Conservation (phyloP, 1,140 invertebrate genomes). For the Aphelenchoides fujianensis region DNA sequence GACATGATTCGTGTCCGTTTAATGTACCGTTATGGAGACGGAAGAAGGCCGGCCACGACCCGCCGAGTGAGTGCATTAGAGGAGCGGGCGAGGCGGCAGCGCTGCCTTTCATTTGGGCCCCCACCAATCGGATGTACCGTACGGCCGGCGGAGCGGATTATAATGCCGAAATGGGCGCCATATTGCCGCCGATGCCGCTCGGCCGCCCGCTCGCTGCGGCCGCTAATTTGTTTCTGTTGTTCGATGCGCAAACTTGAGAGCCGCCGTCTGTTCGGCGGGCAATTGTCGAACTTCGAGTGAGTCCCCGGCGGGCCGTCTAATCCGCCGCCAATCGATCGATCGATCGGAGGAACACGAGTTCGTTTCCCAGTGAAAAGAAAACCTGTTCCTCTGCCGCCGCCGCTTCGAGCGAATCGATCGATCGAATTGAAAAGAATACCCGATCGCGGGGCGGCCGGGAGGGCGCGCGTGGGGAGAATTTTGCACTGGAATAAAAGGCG, state of each 20-base stretch:
- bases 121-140: slow-evolving; percentile 6
- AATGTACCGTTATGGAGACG: slow-evolving; percentile 11
- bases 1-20: no score
- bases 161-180: background rate
- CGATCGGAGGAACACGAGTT: no score
- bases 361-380: background rate
- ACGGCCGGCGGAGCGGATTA: background rate
- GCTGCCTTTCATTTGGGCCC: background rate
- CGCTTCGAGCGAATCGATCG: no score
- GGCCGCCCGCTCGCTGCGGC: background rate
- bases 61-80: slow-evolving; percentile 16
- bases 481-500: background rate
- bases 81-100: no score
- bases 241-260: no score
- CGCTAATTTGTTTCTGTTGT: background rate
- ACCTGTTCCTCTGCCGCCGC: slow-evolving; percentile 1
- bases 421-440: background rate
- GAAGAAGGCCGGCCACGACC: no score
- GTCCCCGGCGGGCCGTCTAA: background rate
- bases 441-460: no score
- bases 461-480: background rate
- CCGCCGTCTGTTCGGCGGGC: no score
- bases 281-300: no score
- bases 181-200: slow-evolving; percentile 12
- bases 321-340: background rate